Percentiles rank a stretch among this genome's conserved stretches.
These are phyloP conservation scores for Plagodis pulveraria DNA, from an alignment of 2,888 invertebrate species.

Conservation along the genomic window DNA sequence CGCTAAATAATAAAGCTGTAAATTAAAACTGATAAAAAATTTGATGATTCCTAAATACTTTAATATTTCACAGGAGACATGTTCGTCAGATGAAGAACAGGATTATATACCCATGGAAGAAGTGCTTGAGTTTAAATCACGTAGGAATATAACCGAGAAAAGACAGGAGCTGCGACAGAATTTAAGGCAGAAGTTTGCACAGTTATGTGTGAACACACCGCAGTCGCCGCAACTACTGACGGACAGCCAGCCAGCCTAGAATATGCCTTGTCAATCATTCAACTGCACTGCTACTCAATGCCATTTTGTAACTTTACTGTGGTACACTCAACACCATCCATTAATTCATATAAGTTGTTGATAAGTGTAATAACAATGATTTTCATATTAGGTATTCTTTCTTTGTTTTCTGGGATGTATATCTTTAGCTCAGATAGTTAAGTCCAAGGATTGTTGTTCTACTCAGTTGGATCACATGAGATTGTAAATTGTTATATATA, in stretches of 20 bases:
- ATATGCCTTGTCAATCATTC: conserved; percentile 37
- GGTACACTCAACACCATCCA: conserved; percentile 2
- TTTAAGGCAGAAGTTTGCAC: conserved; percentile 92
- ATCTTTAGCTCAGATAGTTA: no score
- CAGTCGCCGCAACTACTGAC: conserved; percentile 39
- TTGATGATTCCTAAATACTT: not conserved
- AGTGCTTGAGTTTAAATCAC: conserved; percentile 93
- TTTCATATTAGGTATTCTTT: no score
- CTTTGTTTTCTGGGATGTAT: no score
- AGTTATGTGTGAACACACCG: conserved; percentile 88
- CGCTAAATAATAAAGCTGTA: no score
- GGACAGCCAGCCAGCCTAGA: conserved; percentile 55
- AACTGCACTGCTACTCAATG: conserved; percentile 48
- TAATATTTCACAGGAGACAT: conserved; percentile 86
- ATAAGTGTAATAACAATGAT: no score
- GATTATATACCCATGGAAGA: conserved; percentile 95
- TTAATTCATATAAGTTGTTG: no score
- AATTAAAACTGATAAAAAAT: no score
- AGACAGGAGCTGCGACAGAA: conserved; percentile 93
- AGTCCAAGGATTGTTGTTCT: no score
- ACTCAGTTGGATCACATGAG: no score
- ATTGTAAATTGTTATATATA: no score
- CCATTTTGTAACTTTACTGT: conserved; percentile 18
- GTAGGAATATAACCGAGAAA: conserved; percentile 91
- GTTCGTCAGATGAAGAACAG: conserved; percentile 91